Conservation (phyloP, 2,113 vertebrate genomes). For the Gobio gobio region DNA sequence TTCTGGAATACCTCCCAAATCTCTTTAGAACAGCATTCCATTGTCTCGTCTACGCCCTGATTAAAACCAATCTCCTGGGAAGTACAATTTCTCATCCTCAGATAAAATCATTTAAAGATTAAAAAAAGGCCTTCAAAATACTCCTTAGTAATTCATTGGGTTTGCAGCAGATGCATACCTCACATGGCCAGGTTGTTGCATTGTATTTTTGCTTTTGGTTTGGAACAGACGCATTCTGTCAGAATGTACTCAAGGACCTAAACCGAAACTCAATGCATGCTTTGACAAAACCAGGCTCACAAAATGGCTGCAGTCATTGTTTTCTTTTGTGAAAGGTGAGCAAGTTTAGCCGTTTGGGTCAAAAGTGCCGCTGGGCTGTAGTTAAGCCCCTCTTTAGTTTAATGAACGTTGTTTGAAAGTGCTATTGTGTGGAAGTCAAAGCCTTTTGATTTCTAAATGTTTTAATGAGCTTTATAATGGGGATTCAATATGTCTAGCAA, state of each 20-base stretch:
- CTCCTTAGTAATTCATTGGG: neutral
- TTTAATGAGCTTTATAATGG: conserved; percentile 48
- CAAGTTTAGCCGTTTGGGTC: conserved; percentile 43
- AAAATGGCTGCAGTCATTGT: neutral
- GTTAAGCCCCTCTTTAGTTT: conserved; percentile 41
- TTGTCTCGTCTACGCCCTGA: neutral
- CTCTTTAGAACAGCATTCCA: neutral
- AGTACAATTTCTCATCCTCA: neutral
- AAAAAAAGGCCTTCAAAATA: neutral
- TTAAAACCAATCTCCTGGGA: neutral
- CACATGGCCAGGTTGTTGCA: neutral
- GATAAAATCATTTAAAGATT: neutral
- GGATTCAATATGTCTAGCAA: neutral
- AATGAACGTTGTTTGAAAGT: conserved; percentile 43
- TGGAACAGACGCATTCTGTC: neutral
- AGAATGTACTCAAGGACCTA: neutral
- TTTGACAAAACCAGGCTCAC: neutral
- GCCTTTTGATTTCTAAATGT: conserved; percentile 38
- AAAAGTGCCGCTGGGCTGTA: conserved; percentile 23
- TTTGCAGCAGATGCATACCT: neutral
- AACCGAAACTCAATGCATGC: neutral
- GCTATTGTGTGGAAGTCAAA: conserved; percentile 45
- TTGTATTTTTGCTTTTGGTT: neutral
- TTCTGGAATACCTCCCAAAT: neutral
- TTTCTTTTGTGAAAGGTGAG: conserved; percentile 6